Conservation (phyloP, 2,113 vertebrate genomes). For the Lamprotornis superbus region DNA sequence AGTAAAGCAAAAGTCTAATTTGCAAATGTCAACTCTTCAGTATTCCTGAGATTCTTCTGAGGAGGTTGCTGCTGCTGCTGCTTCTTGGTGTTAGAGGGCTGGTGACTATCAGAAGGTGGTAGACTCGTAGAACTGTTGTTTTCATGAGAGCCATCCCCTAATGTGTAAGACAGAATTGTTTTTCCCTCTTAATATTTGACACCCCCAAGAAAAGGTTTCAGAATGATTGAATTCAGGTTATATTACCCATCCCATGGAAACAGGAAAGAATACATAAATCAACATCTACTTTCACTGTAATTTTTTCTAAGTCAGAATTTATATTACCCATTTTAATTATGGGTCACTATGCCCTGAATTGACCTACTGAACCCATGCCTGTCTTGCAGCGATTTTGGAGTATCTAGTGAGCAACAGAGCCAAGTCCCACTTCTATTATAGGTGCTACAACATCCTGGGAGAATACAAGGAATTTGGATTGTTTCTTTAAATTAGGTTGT, state of each 20-base stretch:
- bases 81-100: not conserved
- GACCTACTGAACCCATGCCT: not conserved
- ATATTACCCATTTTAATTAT: not conserved
- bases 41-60: not conserved
- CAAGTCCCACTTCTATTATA: not conserved
- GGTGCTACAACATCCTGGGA: slow-evolving; percentile 1
- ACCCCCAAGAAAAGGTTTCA: not conserved
- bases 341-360: not conserved
- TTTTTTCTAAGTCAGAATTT: slow-evolving; percentile 5
- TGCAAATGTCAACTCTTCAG: not conserved
- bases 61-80: not conserved
- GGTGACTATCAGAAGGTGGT: not conserved
- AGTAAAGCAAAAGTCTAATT: not conserved
- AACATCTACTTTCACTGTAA: slow-evolving; percentile 22
- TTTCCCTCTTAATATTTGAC: not conserved
- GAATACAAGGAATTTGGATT: not conserved
- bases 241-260: not conserved
- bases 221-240: not conserved
- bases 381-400: slow-evolving; percentile 19
- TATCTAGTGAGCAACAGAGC: not conserved
- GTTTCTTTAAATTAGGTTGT: not conserved
- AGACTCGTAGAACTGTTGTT: not conserved
- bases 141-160: not conserved
- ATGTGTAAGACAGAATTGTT: not conserved
- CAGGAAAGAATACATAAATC: not conserved